Percentiles rank a stretch among this genome's conserved stretches.
Conservation (phyloP, 1,140 invertebrate species). For the Heliconius hewitsoni region DNA sequence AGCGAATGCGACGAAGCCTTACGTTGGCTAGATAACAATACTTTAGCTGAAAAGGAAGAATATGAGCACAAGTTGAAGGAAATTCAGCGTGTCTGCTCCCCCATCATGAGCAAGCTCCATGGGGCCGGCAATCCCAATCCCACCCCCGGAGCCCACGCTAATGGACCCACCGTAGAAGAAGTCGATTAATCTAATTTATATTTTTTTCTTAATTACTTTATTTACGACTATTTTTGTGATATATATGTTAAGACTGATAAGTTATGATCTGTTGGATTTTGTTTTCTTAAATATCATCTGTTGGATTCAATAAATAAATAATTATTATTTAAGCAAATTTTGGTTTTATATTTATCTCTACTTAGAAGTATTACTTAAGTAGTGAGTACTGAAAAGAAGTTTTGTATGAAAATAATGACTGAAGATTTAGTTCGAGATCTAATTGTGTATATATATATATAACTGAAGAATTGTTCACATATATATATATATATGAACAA, state of each 20-base stretch:
- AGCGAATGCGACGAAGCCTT: slow-evolving; percentile 82
- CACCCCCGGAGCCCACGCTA: slow-evolving; percentile 35
- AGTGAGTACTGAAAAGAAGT: too few relatives aligned
- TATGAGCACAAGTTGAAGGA: slow-evolving; percentile 87
- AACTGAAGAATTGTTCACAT: too few relatives aligned
- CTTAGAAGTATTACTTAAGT: too few relatives aligned
- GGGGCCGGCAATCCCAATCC: slow-evolving; percentile 51
- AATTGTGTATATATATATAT: too few relatives aligned
- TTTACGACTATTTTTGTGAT: slow-evolving; percentile 39
- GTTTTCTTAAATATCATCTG: slow-evolving; percentile 31
- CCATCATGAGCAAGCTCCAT: slow-evolving; percentile 90
- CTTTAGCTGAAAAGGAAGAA: slow-evolving; percentile 79
- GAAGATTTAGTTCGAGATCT: too few relatives aligned
- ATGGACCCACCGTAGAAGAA: slow-evolving; percentile 53
- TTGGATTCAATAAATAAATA: slow-evolving; percentile 30
- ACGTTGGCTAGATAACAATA: slow-evolving; percentile 84
- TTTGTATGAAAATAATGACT: too few relatives aligned
- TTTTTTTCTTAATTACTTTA: background rate
- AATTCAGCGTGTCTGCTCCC: slow-evolving; percentile 85
- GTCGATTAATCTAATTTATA: slow-evolving; percentile 42
- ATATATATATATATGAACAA: too few relatives aligned
- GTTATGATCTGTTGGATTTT: slow-evolving; percentile 39
- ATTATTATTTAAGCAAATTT: background rate
- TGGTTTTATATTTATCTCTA: background rate
- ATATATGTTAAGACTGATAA: slow-evolving; percentile 52